Evolutionary conservation across 1,140 invertebrate species (phyloP).

Genomic region (Eubasilissa regina): DNA sequence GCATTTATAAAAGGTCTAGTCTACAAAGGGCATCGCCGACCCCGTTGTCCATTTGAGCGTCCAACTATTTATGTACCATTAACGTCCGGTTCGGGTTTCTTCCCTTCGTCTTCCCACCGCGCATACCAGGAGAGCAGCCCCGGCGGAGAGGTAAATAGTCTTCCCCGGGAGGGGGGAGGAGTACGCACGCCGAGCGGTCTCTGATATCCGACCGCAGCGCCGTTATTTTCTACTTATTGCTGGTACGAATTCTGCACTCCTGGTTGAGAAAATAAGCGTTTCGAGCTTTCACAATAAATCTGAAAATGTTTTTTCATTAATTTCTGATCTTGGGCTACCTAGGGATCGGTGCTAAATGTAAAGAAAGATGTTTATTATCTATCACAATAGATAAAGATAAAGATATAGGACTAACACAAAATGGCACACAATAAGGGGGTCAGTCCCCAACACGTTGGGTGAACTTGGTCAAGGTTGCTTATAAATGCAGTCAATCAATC

Average conservation of each 20-base stretch:
- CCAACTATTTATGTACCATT: slow-evolving; percentile 39
- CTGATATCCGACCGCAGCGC: slow-evolving; percentile 26
- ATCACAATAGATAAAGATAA: too few relatives aligned
- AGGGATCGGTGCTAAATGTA: too few relatives aligned
- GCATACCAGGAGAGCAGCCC: slow-evolving; percentile 21
- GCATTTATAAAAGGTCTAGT: slow-evolving; percentile 38
- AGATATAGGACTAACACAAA: too few relatives aligned
- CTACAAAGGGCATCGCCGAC: slow-evolving; percentile 38
- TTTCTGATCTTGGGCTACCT: too few relatives aligned
- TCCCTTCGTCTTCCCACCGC: slow-evolving; percentile 28
- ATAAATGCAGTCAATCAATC: too few relatives aligned
- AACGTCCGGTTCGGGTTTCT: slow-evolving; percentile 33
- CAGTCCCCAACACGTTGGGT: too few relatives aligned
- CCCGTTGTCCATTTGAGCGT: slow-evolving; percentile 29
- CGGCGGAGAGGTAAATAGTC: slow-evolving; percentile 13
- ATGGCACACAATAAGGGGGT: too few relatives aligned
- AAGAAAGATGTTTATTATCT: too few relatives aligned
- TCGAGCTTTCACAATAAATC: too few relatives aligned
- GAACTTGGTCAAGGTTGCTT: too few relatives aligned
- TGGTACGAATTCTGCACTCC: slow-evolving; percentile 11
- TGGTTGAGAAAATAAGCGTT: background rate
- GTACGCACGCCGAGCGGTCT: slow-evolving; percentile 14
- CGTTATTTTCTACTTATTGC: background rate
- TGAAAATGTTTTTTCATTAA: too few relatives aligned
- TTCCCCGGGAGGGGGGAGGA: background rate